These are phyloP conservation scores for Cyaniris semiargus DNA, from an alignment of 2,888 invertebrate genomes.

Conservation along the genomic window DNA sequence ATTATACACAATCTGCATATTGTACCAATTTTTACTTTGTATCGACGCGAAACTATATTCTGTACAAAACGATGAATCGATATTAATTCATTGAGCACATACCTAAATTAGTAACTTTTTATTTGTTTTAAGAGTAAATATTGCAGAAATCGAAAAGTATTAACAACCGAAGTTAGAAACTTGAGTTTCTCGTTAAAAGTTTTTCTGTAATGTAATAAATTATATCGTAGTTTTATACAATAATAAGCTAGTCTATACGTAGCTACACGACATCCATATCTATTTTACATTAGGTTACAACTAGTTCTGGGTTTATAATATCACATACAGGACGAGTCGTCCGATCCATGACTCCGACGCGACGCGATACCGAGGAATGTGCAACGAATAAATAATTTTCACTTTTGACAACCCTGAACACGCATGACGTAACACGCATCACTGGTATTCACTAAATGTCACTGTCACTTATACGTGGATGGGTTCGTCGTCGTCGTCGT, in stretches of 20 bases:
- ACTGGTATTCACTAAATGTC: constrained; percentile 34
- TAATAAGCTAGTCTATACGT: constrained; percentile 38
- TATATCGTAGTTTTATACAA: constrained; percentile 19
- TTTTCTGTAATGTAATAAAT: constrained; percentile 26
- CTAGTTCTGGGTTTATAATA: constrained; percentile 69
- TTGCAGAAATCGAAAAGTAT: neutral
- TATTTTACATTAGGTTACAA: constrained; percentile 62
- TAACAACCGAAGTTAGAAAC: constrained; percentile 2
- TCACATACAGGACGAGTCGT: constrained; percentile 67
- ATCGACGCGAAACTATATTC: constrained; percentile 27
- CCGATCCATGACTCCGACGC: constrained; percentile 35
- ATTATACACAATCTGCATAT: constrained; percentile 64
- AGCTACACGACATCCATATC: constrained; percentile 68
- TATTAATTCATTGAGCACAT: constrained; percentile 21
- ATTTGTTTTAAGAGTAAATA: neutral
- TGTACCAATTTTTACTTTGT: constrained; percentile 37
- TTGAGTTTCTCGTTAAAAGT: neutral
- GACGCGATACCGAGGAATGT: constrained; percentile 36
- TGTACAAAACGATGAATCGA: constrained; percentile 27
- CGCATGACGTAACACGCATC: constrained; percentile 38
- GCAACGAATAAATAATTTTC: constrained; percentile 42
- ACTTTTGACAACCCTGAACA: constrained; percentile 32
- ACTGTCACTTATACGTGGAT: constrained; percentile 77
- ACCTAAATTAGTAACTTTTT: constrained; percentile 30
- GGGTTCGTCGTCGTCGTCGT: constrained; percentile 82